A percentile compares a stretch with the other conserved stretches of the same genome.
Evolutionary conservation across 2,888 invertebrate species (phyloP).

Genomic region (Oscheius sp.): DNA sequence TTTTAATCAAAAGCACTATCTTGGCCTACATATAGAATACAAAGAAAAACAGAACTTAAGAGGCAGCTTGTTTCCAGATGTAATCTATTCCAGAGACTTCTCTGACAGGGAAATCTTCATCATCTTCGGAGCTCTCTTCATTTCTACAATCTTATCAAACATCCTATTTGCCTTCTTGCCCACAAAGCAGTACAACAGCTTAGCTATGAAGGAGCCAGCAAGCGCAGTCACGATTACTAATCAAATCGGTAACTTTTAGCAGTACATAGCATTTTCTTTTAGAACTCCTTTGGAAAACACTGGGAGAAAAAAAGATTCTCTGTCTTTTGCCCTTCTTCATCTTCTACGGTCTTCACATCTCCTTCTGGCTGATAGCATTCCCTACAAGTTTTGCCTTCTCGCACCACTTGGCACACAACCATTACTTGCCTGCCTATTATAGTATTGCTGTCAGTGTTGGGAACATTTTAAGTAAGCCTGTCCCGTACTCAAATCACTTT

Average conservation of each 20-base stretch:
- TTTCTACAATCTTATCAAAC: conserved; percentile 10
- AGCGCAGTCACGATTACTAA: conserved; percentile 21
- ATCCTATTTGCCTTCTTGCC: conserved; percentile 24
- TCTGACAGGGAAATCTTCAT: conserved; percentile 25
- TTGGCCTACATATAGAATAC: too few relatives aligned
- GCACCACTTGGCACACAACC: conserved; percentile 30
- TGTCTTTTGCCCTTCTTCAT: conserved; percentile 35
- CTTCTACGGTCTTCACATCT: conserved; percentile 33
- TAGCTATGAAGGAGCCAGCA: conserved; percentile 24
- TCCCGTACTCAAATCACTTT: not conserved
- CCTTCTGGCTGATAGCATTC: conserved; percentile 33
- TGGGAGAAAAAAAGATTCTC: conserved; percentile 24
- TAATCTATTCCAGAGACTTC: conserved; percentile 23
- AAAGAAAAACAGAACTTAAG: not conserved
- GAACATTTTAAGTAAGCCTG: conserved; percentile 31
- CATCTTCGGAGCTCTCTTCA: conserved; percentile 19
- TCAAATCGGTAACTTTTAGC: conserved; percentile 22
- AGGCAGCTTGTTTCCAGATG: not conserved
- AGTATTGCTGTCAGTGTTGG: conserved; percentile 30
- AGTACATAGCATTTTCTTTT: not conserved
- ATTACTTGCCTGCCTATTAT: conserved; percentile 23
- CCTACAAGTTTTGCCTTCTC: conserved; percentile 38
- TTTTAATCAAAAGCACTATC: not conserved
- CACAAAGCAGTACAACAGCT: conserved; percentile 18
- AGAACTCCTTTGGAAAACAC: conserved; percentile 26